Evolutionary conservation across 2,888 invertebrate genomes (phyloP).

Genomic region (Strigamia maritima): DNA sequence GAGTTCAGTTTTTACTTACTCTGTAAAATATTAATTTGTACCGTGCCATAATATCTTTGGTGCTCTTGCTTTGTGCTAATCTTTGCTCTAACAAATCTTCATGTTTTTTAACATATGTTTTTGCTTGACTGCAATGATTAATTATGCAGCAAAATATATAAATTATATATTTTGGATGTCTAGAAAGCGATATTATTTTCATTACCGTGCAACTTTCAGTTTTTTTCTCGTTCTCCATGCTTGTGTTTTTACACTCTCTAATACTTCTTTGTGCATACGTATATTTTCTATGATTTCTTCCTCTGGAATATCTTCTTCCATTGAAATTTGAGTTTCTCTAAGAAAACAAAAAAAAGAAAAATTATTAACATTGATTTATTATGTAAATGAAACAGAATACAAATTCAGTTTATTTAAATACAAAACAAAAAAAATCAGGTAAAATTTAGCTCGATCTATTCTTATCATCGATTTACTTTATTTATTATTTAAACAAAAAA

Average conservation of each 20-base stretch:
- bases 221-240: conserved; percentile 50
- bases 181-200: not conserved
- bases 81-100: conserved; percentile 86
- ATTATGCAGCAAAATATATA: not conserved
- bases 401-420: not conserved
- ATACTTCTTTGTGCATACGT: conserved; percentile 83
- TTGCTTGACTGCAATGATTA: conserved; percentile 63
- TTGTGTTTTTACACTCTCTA: conserved; percentile 71
- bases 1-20: conserved; percentile 55
- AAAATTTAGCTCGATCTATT: too few species aligned
- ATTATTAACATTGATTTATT: not conserved
- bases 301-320: conserved; percentile 50
- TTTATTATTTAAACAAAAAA: not conserved
- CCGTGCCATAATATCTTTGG: conserved; percentile 77
- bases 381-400: not conserved
- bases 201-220: conserved; percentile 41
- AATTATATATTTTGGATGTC: not conserved
- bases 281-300: conserved; percentile 89
- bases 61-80: conserved; percentile 82
- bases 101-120: conserved; percentile 80
- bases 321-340: conserved; percentile 42
- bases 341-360: not conserved
- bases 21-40: conserved; percentile 75
- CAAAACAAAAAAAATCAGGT: too few species aligned
- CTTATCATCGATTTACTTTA: not conserved